phyloP scores from a whole-genome alignment of 2,797 vertebrate species.

The Arremon aurantiirostris region DNA sequence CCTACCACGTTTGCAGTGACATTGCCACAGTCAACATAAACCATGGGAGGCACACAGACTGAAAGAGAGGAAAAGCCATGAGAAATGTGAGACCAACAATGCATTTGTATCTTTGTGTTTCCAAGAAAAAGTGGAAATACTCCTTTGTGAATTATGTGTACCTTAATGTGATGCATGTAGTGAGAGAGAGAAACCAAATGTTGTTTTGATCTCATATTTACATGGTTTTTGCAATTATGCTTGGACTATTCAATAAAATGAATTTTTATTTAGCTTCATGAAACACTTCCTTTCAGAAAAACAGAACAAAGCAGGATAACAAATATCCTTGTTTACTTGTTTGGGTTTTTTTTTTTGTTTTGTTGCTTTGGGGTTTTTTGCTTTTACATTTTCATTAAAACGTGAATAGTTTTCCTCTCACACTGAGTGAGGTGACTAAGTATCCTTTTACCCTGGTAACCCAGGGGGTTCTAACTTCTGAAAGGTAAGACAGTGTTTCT shows the following conservation, averaged over 20 bases:
- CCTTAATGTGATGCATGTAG: background rate
- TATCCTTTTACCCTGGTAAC: background rate
- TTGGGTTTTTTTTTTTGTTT: background rate
- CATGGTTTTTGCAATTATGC: background rate
- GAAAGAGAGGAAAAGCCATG: background rate
- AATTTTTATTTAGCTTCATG: background rate
- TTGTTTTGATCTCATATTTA: background rate
- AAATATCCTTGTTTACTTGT: background rate
- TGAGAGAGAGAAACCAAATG: background rate
- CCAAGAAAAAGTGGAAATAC: background rate
- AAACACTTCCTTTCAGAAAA: background rate
- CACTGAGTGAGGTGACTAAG: background rate
- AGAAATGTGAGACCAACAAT: background rate
- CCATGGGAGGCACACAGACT: conserved; percentile 81
- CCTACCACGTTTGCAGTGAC: conserved; percentile 69
- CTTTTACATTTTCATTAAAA: background rate
- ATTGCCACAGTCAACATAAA: conserved; percentile 81
- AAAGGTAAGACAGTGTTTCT: background rate
- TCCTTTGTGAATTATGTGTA: background rate
- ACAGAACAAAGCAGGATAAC: background rate
- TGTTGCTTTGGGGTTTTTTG: background rate
- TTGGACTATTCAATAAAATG: background rate
- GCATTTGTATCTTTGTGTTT: background rate
- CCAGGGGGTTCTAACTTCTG: background rate
- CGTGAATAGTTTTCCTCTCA: background rate